Base-by-base conservation (phyloP, 2,888 invertebrate genomes). In the Myopa testacea region DNA sequence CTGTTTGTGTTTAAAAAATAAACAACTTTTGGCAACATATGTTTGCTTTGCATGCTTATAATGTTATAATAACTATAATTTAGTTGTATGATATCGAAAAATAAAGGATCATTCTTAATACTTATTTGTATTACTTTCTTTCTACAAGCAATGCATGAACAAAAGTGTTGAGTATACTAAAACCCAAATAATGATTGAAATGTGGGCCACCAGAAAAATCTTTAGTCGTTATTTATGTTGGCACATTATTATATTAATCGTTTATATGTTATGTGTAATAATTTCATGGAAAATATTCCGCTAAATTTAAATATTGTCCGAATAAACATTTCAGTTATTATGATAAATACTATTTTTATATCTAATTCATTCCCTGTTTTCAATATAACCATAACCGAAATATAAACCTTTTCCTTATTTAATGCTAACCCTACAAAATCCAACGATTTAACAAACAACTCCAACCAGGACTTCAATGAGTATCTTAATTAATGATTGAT, bases 391-490 rank as follows among this genome's bases (percentile, higher is more conserved):
- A 68, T 75, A 75, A 75, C 38, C 55, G 58, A 75, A 45, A 60
- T 76, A 70, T 76, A 62, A 76, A 71, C 70, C 76, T 76, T 65
- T 65, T 76, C 76, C 71, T 65, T 71, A 71, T 71, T 71, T 55
- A 71, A 76, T 71, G 76, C 76, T 70, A 63, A 76, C 76, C 63
- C 67, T 63, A 73, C 45, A 62, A 60, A 69, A 68, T 69, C 65
- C 74, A 74, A 34, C 75, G 69, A 75, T 37, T 58, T 65, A 74
- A 82, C 82, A 82, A 81, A 82, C 6, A 45, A 45, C 45, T 72
- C 77, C 80, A 81, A 84, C 84, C 85, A 89, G 89, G 90, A 89
- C 87, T 89, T 89, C 87, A 89, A 89, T 88, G 89, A 89, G 87
- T 89, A 89, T 86, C 86, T 89, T 81, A 89, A 89, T 85, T 89